Base-by-base conservation (phyloP, 2,888 invertebrate species). In the Apoda limacodes region DNA sequence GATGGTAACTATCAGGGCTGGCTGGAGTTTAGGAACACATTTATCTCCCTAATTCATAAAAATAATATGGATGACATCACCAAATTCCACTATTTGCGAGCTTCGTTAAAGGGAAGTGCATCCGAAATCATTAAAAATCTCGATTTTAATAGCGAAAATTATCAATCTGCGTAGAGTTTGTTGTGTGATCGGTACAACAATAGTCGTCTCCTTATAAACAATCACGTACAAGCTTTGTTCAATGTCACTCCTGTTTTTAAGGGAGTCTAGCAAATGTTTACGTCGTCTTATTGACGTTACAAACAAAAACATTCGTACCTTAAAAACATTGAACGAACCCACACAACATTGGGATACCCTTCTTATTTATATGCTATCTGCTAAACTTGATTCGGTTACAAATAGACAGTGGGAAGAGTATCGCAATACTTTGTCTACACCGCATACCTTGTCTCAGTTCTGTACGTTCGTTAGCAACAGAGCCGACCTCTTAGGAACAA, bases 281-380 rank as follows among this genome's bases (percentile, higher is more conserved):
- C 25, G 41, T 23, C 37, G 23, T 14, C 23, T 43, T 5, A 36
- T 35, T 33, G 43, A 47, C 29, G 26, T 30, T 3, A 42, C 27
- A 28, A 46, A 35, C 42, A 45, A 43, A 37, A 42, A 37, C 14
- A 17, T 42, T n/a, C 23, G 42, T 9, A 37, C 35, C 9, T 21
- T 35, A 13, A 13, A 29, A 13, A 34, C 25, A 2, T 25, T 34
- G 13, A 27, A 23, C 12, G 23, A 40, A 21, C 32, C 32, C 6
- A 28, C 27, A 4, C 13, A 36, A 9, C 28, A 40, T 20, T 36
- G 39, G 36, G 33, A 35, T 13, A 39, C 35, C 4, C 17, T 39
- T 19, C 25, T 32, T 11, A 32, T 39, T 14, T 26, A 32, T 14
- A 28, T 39, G 20, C 25, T 39, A 28, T 21, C 34, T 9, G 13